Percentiles rank a stretch among this genome's conserved stretches.
Evolutionary conservation across 2,888 invertebrate species (phyloP).

Genomic region (Chromoteleia sp.): DNA sequence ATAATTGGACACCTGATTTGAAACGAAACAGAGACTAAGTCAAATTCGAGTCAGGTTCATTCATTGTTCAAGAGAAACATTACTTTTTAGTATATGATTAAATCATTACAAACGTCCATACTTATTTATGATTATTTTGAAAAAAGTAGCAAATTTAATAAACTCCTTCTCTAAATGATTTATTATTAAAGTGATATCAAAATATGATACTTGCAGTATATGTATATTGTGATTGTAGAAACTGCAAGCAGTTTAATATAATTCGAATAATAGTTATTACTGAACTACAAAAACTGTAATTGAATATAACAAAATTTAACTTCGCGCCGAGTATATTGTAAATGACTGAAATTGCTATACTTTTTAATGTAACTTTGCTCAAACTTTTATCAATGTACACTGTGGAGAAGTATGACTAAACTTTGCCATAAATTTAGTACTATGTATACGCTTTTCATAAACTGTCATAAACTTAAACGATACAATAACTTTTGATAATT

Average conservation of each 20-base stretch:
- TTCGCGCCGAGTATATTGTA: background rate
- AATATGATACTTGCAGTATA: too few species aligned
- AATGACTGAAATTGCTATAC: slow-evolving; percentile 3
- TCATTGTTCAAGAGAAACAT: background rate
- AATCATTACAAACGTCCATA: too few species aligned
- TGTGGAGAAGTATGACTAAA: slow-evolving; percentile 6
- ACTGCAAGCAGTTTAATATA: background rate
- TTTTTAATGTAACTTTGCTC: background rate
- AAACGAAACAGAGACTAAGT: background rate
- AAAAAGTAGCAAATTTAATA: too few species aligned
- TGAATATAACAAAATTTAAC: background rate
- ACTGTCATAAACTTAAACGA: background rate
- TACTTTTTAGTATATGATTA: too few species aligned
- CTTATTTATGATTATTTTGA: too few species aligned
- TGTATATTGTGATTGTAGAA: background rate
- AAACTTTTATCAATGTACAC: slow-evolving; percentile 6
- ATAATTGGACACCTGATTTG: slow-evolving; percentile 12
- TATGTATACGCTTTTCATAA: slow-evolving; percentile 1
- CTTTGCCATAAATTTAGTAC: background rate
- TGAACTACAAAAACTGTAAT: background rate
- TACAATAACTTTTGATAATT: slow-evolving; percentile 2
- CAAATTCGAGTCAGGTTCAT: background rate
- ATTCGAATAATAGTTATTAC: background rate
- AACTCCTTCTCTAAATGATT: too few species aligned
- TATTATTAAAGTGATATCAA: too few species aligned